These are phyloP conservation scores for Dichetophora obliterata DNA, from an alignment of 2,888 invertebrate genomes.

Conservation along the genomic window DNA sequence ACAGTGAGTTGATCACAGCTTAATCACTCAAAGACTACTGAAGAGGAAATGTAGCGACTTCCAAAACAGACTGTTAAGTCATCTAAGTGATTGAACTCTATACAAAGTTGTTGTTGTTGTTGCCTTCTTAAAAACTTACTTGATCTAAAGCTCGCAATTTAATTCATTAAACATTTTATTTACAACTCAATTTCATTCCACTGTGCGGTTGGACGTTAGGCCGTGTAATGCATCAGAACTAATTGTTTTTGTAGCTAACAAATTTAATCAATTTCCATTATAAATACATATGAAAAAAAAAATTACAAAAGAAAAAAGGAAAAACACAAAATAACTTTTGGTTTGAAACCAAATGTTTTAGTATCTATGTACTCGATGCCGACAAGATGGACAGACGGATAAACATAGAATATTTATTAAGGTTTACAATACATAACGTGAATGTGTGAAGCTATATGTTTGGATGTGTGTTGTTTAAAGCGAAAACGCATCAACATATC, in stretches of 20 bases:
- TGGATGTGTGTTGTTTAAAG: too few species aligned
- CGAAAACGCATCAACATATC: not conserved
- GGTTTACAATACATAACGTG: not conserved
- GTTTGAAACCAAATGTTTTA: not conserved
- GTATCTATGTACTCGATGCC: not conserved
- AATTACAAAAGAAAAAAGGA: not conserved
- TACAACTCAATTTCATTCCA: not conserved
- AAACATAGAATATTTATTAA: not conserved
- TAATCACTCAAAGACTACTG: too few species aligned
- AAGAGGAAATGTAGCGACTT: too few species aligned
- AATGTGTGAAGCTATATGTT: not conserved
- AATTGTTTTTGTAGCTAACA: constrained; percentile 10
- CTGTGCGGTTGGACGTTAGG: not conserved
- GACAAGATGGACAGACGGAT: not conserved
- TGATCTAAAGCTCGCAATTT: too few species aligned
- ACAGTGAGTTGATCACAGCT: too few species aligned
- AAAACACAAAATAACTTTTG: not conserved
- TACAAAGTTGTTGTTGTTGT: too few species aligned
- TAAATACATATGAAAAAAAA: constrained; percentile 7
- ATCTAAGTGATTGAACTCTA: too few species aligned
- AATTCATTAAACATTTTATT: too few species aligned
- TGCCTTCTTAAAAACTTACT: too few species aligned
- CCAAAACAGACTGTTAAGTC: too few species aligned
- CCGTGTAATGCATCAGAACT: not conserved
- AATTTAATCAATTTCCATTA: constrained; percentile 18